phyloP scores from a whole-genome alignment of 2,113 vertebrate species.

The Phocoena phocoena region DNA sequence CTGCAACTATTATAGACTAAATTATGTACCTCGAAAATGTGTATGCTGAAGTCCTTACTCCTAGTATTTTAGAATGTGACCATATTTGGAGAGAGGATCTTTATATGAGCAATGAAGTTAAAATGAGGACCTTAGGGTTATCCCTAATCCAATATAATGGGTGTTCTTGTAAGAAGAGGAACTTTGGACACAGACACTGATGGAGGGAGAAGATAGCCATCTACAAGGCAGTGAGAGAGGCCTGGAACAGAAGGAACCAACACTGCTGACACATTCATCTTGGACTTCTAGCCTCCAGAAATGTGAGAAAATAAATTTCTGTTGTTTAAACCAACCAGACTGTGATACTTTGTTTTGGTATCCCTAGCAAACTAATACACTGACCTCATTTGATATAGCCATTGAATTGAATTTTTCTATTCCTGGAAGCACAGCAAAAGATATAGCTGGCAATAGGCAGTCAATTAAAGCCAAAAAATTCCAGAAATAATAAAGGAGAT shows the following conservation, averaged over 20 bases:
- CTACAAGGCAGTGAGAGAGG: neutral
- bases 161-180: neutral
- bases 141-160: neutral
- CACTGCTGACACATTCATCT: neutral
- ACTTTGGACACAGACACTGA: neutral
- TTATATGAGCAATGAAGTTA: neutral
- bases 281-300: neutral
- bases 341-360: neutral
- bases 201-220: rapidly evolving
- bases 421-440: neutral
- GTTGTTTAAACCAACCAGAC: neutral
- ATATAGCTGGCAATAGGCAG: neutral
- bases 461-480: slow-evolving; percentile 52
- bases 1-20: neutral
- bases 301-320: neutral
- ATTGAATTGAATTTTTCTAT: neutral
- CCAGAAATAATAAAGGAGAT: slow-evolving; percentile 57
- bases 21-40: neutral
- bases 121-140: neutral
- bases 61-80: neutral
- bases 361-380: neutral
- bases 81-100: neutral
- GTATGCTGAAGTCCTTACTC: neutral
- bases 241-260: neutral
- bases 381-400: neutral